Evolutionary conservation across 2,113 vertebrate species (phyloP), one percentile per base, ranked within the genome.

Genomic region (Gallinago paraguaiae): DNA sequence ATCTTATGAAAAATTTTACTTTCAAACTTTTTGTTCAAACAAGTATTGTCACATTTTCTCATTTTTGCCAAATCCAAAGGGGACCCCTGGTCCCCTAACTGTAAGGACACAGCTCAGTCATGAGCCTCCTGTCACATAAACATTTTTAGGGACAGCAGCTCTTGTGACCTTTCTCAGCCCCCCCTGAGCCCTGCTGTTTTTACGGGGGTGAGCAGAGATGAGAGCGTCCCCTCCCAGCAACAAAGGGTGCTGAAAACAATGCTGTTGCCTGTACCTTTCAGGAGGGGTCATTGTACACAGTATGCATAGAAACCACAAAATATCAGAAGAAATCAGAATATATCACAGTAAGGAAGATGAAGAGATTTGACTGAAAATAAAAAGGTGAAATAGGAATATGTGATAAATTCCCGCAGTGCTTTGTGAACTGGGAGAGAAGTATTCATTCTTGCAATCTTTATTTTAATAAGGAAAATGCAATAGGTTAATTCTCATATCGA

Each of bases 241-340:
- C 61, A 69, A 86, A 96, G 92, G 79, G 56, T 74, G 61, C 74
- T 86, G 74, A 28, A 39, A 93, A 86, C 64, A 82, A 45, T 71
- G 61, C 90, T 89, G 35, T 72, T 91, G 51, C 46, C 30, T 11
- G 20, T 72, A 46, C 63, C 85, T 86, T 95, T 96, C 56, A 67
- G 7, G 17, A 80, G 82, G 57, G 17, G 15, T 17, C 8, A 65
- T 60, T 56, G 37, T 48, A 39, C 25, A 64, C 54, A 43, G 3
- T 35, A 11, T 13, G 11, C 19, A 53, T 23, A 6, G 33, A 71
- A 68, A 57, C 13, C 46, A 48, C 57, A 65, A n/a, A 78, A 81
- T 20, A 48, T 14, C 9, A 37, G 41, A n/a, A 61, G 39, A 69
- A 92, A 79, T 31, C 24, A 27, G 56, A 64, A 64, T 15, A 6